Conservation (phyloP, 2,113 vertebrate genomes). For the Phyllostomus hastatus region DNA sequence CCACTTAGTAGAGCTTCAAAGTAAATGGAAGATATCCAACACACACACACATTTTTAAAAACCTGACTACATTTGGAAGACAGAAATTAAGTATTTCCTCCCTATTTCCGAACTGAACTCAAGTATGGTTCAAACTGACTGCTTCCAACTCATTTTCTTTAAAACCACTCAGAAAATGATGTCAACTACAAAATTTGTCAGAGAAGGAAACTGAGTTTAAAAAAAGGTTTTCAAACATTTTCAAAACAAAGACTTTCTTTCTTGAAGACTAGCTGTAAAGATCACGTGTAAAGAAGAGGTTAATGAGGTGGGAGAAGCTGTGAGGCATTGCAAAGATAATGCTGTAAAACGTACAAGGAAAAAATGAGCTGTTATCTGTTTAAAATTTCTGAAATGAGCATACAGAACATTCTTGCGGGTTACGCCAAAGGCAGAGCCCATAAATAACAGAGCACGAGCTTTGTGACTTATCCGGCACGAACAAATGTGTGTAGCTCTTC, state of each 20-base stretch:
- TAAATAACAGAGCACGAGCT: background rate
- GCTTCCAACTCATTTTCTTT: constrained; percentile 34
- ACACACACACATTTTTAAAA: constrained; percentile 20
- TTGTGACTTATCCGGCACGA: background rate
- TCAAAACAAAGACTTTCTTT: background rate
- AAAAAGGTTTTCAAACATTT: constrained; percentile 18
- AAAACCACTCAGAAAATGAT: constrained; percentile 23
- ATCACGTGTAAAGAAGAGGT: background rate
- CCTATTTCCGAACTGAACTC: constrained; percentile 3
- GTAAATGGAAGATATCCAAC: background rate
- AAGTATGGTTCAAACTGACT: background rate
- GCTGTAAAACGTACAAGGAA: background rate
- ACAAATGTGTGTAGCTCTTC: background rate
- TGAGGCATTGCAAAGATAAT: background rate
- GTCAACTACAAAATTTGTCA: constrained; percentile 12
- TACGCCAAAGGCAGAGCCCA: background rate
- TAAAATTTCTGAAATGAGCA: background rate
- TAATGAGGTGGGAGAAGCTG: background rate
- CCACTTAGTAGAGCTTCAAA: background rate
- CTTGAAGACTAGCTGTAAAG: background rate
- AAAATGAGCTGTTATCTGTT: background rate
- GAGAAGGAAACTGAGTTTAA: background rate
- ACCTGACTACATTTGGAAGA: constrained; percentile 25
- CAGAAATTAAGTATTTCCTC: background rate
- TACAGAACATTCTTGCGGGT: background rate